phyloP scores from a whole-genome alignment of 2,113 vertebrate species.

The Engystomops pustulosus region DNA sequence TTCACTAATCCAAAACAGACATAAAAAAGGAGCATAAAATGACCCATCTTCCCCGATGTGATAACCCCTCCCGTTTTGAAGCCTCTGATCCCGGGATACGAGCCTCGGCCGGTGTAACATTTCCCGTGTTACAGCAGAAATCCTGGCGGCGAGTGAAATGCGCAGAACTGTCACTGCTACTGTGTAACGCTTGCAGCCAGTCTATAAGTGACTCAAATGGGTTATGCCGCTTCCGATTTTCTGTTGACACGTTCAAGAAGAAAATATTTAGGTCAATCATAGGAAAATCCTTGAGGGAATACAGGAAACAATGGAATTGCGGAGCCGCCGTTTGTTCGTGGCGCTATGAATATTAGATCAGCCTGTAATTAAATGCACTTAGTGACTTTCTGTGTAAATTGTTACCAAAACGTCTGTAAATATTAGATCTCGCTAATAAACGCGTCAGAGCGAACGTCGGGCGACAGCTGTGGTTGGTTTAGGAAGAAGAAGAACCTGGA shows the following conservation, averaged over 20 bases:
- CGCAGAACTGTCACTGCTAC: constrained; percentile 20
- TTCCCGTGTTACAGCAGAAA: not conserved
- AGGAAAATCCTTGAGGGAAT: constrained; percentile 25
- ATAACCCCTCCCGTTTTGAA: too few species aligned
- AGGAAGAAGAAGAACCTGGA: not conserved
- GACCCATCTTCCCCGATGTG: too few species aligned
- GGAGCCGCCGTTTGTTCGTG: constrained; percentile 32
- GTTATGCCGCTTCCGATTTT: constrained; percentile 43
- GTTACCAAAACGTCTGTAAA: not conserved
- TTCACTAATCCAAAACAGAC: too few species aligned
- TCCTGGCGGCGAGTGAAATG: constrained; percentile 13
- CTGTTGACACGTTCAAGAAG: constrained; percentile 44
- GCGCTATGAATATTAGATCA: constrained; percentile 39
- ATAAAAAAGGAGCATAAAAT: too few species aligned
- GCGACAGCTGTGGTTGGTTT: not conserved
- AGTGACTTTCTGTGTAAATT: constrained; percentile 26
- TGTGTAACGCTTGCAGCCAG: constrained; percentile 33
- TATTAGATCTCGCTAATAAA: constrained; percentile 47
- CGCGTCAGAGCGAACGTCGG: not conserved
- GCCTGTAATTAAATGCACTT: constrained; percentile 23
- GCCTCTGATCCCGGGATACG: too few species aligned
- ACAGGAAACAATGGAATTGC: constrained; percentile 46
- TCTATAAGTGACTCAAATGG: constrained; percentile 50
- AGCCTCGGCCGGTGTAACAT: too few species aligned
- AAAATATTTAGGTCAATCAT: constrained; percentile 51